Evolutionary conservation across 2,797 vertebrate species (phyloP).

Genomic region (Sebastes elongatus): DNA sequence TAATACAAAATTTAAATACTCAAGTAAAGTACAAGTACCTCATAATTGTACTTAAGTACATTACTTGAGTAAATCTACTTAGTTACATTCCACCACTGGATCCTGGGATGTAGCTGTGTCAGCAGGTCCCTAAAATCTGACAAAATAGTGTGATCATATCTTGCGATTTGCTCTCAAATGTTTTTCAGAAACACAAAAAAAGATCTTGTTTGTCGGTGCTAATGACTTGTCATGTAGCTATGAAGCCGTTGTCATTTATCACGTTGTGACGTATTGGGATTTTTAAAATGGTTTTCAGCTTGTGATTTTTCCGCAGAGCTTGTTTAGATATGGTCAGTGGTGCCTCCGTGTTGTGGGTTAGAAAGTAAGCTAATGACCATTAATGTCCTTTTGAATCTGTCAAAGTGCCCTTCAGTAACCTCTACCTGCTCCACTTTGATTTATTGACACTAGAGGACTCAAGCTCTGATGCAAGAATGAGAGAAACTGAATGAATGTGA

Average conservation of each 20-base stretch:
- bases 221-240: neutral
- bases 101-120: neutral
- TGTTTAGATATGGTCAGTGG: neutral
- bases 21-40: no score
- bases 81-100: no score
- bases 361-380: neutral
- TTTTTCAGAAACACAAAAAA: neutral
- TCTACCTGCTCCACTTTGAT: neutral
- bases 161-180: neutral
- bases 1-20: no score
- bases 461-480: neutral
- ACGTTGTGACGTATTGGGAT: neutral
- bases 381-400: neutral
- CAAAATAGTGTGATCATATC: neutral
- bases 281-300: neutral
- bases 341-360: neutral
- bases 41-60: no score
- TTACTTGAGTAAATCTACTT: no score
- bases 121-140: neutral
- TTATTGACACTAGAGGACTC: neutral
- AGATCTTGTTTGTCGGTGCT: neutral
- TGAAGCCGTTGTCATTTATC: neutral
- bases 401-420: neutral
- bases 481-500: no score
- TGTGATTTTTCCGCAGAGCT: neutral